Conservation (phyloP, 2,797 vertebrate species). For the Sebastes kiyomatsui region DNA sequence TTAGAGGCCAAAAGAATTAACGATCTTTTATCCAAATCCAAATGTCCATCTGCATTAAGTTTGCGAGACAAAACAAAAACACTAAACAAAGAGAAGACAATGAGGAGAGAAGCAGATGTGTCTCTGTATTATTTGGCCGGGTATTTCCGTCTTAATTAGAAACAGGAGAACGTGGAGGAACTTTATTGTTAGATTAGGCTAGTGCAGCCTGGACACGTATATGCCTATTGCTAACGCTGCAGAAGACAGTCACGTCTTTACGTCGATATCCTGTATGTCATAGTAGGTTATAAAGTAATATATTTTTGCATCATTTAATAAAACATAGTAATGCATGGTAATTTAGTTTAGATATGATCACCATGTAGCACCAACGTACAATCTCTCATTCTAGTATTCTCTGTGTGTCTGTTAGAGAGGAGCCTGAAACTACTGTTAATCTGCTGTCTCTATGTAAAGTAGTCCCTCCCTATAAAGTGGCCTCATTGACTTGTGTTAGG, state of each 20-base stretch:
- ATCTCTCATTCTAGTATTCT: not conserved
- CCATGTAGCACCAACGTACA: not conserved
- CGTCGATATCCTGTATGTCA: not conserved
- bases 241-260: not conserved
- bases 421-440: not conserved
- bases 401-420: not conserved
- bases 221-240: not conserved
- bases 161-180: not conserved
- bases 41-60: slow-evolving; percentile 2
- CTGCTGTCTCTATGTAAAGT: not conserved
- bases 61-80: not conserved
- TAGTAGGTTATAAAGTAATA: not conserved
- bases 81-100: not conserved
- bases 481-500: not conserved
- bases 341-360: not conserved
- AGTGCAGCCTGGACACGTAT: not conserved
- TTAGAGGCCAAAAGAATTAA: not conserved
- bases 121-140: not conserved
- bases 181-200: not conserved
- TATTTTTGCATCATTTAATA: not conserved
- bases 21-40: not conserved
- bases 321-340: not conserved
- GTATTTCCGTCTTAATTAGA: not conserved
- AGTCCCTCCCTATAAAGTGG: not conserved
- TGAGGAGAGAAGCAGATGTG: not conserved